Percentiles rank a stretch among this genome's conserved stretches.
Conservation (phyloP, 2,888 invertebrate species). For the Sphaerophoria taeniata region DNA sequence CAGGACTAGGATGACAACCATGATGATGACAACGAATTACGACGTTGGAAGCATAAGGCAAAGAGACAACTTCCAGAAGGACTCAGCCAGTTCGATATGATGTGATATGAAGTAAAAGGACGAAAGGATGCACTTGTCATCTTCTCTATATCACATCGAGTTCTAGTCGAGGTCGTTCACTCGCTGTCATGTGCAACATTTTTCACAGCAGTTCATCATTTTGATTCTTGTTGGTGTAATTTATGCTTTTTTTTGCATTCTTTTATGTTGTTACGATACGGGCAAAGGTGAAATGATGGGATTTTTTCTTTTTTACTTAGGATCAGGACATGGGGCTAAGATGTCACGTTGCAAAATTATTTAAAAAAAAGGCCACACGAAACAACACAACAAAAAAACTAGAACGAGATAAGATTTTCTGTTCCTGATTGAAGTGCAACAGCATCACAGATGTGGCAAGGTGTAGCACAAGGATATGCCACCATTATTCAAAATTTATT, state of each 20-base stretch:
- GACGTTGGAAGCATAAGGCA: conserved; percentile 52
- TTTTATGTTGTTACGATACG: conserved; percentile 27
- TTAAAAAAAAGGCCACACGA: background rate
- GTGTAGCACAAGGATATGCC: conserved; percentile 29
- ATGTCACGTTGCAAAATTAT: conserved; percentile 53
- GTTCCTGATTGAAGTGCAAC: conserved; percentile 64
- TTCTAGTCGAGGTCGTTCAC: background rate
- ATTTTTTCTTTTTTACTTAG: background rate
- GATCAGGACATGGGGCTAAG: conserved; percentile 40
- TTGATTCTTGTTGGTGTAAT: conserved; percentile 29
- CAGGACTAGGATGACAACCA: background rate
- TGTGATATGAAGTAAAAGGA: background rate
- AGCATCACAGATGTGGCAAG: conserved; percentile 32
- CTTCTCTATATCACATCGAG: conserved; percentile 48
- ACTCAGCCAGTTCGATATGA: conserved; percentile 42
- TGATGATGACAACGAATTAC: background rate
- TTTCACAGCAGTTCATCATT: conserved; percentile 68
- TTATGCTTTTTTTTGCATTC: conserved; percentile 19
- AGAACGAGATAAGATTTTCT: conserved; percentile 4
- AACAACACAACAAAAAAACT: background rate
- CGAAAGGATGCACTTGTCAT: conserved; percentile 62
- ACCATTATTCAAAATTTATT: conserved; percentile 67
- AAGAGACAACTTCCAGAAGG: conserved; percentile 62
- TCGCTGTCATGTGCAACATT: conserved; percentile 47
- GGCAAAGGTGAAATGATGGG: conserved; percentile 13